These are phyloP conservation scores for Gastrophryne carolinensis DNA, from an alignment of 2,797 vertebrate species.

Conservation along the genomic window DNA sequence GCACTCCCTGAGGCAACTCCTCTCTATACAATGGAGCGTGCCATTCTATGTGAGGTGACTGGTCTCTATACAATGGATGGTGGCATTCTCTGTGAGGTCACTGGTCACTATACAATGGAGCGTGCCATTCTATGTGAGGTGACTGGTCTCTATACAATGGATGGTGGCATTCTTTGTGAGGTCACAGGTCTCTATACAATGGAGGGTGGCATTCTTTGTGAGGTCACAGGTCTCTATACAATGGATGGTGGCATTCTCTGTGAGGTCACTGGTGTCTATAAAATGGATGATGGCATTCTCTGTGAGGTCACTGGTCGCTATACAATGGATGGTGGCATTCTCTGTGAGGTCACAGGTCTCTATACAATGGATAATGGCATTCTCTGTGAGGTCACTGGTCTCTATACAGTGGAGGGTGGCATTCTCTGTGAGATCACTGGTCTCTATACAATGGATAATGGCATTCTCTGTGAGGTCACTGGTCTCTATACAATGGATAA, in stretches of 20 bases:
- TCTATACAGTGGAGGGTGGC: background rate
- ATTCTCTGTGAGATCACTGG: background rate
- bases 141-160: too few relatives aligned
- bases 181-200: too few relatives aligned
- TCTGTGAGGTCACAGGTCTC: background rate
- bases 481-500: background rate
- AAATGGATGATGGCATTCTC: background rate
- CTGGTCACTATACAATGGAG: too few relatives aligned
- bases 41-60: too few relatives aligned
- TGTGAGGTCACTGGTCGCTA: background rate
- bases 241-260: background rate
- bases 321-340: background rate
- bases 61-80: too few relatives aligned
- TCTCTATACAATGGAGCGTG: too few relatives aligned
- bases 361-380: background rate
- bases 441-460: background rate
- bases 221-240: too few relatives aligned
- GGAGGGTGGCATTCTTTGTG: too few relatives aligned
- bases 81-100: too few relatives aligned
- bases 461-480: background rate
- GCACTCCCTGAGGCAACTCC: too few relatives aligned
- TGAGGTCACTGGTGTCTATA: background rate
- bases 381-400: background rate
- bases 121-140: too few relatives aligned
- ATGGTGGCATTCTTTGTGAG: too few relatives aligned